Base-by-base conservation (phyloP, 2,113 vertebrate genomes). In the Oryzias woworae region DNA sequence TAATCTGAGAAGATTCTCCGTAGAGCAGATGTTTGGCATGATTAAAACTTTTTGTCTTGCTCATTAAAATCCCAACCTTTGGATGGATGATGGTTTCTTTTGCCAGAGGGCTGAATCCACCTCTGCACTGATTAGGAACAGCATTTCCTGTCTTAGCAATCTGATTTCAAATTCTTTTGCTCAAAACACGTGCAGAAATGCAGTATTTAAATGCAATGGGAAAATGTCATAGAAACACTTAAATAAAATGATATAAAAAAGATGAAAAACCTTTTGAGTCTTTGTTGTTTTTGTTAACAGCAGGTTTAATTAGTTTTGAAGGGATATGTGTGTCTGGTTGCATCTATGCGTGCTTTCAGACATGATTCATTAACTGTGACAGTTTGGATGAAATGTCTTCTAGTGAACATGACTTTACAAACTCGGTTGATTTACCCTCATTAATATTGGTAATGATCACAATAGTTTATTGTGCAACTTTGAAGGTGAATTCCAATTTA, bases 21-120 rank as follows among this genome's bases (percentile, higher is more conserved):
- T 31, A 41, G 62, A 82, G 73, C 85, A 87, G 86, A 85, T 89
- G 83, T 82, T 83, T 75, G 49, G 78, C 14, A 14, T 83, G 59
- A 85, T 88, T 84, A 69, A 74, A 86, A 74, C 36, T 62, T 76
- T 76, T 83, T 80, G 77, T 80, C 71, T 62, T 43, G 70, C 69
- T 82, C 73, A 79, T 87, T 86, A 81, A 81, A 53, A 49, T 14
- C 15, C 57, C 16, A 66, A 58, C 73, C 61, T 69, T 74, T 50
- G 71, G 78, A 75, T 69, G 69, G 80, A 80, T 70, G 69, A 83
- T 47, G 62, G 50, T 61, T 64, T 76, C 44, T 50, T 73, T 66
- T 72, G 66, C 71, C 74, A 73, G 66, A 69, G 41, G 50, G 17
- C 64, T 70, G 54, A 71, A 49, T 28, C 66, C 71, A 62, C 62